Base-by-base conservation (phyloP, 2,797 vertebrate genomes). In the Thaleichthys pacificus region DNA sequence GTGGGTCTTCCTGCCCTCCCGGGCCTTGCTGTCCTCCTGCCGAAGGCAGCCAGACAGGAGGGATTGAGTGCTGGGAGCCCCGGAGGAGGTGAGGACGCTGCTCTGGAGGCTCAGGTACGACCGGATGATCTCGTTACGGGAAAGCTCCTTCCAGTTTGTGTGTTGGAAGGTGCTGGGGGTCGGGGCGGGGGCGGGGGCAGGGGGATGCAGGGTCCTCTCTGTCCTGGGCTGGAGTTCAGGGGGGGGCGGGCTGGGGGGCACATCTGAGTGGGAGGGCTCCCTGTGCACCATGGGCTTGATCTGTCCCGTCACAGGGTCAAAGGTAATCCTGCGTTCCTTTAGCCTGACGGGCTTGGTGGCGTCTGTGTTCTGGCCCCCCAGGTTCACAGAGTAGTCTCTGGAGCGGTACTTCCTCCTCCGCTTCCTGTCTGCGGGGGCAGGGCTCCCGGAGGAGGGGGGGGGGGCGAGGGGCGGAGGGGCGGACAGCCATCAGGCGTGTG, bases 101-200 rank as follows among this genome's bases (percentile, higher is more conserved):
- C 97, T 98, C 93, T 99, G 98, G 82, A 95, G 93, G 91, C 94
- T 97, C 92, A 99, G 94, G 93, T 99, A 99, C 17, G 96, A 97
- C 92, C 99, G 97, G 88, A 99, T 98, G 73, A 98, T 97, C 92
- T 98, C 97, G 0, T 97, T 99, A 83, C 95, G 93, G 47, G 97
- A 98, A 80, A 99, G 92, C 85, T 99, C 98, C 84, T 98, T 97
- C 98, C 98, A 99, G 95, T 99, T 99, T 61, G 98, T 98, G 89
- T 99, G 97, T 89, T 97, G 96, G 84, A 99, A 99, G 68, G 98
- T 96, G 85, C 94, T 98, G 71, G 95, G 93, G 78, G 94, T 86
- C 26, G 92, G 85, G 30, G 89, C 1, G 24, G 24, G 24, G 26
- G 26, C 84, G 72, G 92, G 91, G 80, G 88, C 94, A 88, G 64